These are phyloP conservation scores for Ianthella basta DNA, from an alignment of 37 sponge, comb jelly and placozoan species.

Conservation along the genomic window DNA sequence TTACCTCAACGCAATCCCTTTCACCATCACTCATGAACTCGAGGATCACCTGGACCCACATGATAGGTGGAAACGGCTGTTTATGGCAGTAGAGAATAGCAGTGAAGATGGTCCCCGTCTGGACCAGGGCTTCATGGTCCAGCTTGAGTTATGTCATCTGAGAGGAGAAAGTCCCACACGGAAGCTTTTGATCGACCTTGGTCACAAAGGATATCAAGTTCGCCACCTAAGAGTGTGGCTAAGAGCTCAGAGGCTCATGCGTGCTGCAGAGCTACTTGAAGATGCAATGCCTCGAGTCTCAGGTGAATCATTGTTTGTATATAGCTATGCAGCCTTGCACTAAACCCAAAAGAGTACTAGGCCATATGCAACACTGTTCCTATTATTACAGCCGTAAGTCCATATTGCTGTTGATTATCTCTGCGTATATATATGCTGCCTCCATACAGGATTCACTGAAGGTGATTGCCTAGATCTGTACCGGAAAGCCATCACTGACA, in stretches of 20 bases:
- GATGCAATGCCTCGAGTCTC: not conserved
- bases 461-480: too few relatives aligned
- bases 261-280: not conserved
- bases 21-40: not conserved
- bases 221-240: not conserved
- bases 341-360: too few relatives aligned
- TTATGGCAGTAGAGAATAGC: not conserved
- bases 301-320: too few relatives aligned
- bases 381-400: too few relatives aligned
- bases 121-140: not conserved
- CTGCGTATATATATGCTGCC: too few relatives aligned
- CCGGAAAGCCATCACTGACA: too few relatives aligned
- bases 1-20: not conserved
- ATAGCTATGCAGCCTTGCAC: too few relatives aligned
- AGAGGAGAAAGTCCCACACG: not conserved
- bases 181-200: not conserved
- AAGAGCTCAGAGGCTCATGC: not conserved
- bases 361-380: too few relatives aligned
- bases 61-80: not conserved
- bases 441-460: too few relatives aligned
- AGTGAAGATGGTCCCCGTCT: not conserved
- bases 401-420: too few relatives aligned
- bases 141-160: not conserved
- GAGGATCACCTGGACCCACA: not conserved
- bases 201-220: conserved; percentile 19